Evolutionary conservation across 1,140 invertebrate genomes (phyloP), one percentile per base, ranked within the genome.

Genomic region (Ceratitis capitata): DNA sequence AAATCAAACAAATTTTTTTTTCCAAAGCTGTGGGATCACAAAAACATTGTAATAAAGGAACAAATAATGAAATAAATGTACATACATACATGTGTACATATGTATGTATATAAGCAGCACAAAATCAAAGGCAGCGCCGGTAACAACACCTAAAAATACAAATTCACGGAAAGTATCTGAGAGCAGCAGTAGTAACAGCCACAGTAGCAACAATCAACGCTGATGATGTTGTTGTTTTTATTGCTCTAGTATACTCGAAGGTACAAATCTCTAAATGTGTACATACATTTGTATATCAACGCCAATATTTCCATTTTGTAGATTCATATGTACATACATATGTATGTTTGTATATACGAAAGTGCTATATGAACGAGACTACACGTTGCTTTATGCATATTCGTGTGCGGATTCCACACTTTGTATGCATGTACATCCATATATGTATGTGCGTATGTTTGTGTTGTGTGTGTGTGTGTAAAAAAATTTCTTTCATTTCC

Each of bases 241-340:
- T n/a, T n/a, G n/a, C n/a, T n/a, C n/a, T n/a, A n/a, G n/a, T n/a
- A n/a, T n/a, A n/a, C n/a, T n/a, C n/a, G n/a, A n/a, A n/a, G n/a
- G n/a, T n/a, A n/a, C n/a, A n/a, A n/a, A n/a, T n/a, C n/a, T n/a
- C n/a, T n/a, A n/a, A n/a, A n/a, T n/a, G n/a, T n/a, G n/a, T n/a
- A n/a, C n/a, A n/a, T n/a, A n/a, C n/a, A n/a, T n/a, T n/a, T 14
- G 56, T 35, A 29, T 35, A 69, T 39, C 61, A 10, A 29, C 12
- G 61, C 61, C 61, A 69, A 35, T 69, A 69, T 69, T 35, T 69
- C 61, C 32, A 69, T 61, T 69, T 69, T n/a, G n/a, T n/a, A n/a
- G n/a, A n/a, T n/a, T n/a, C 35, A 69, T 39, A 61, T 29, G 10
- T 56, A n/a, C n/a, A n/a, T 9, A 47, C 14, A 14, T 47, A 47